Evolutionary conservation across 2,797 vertebrate species (phyloP).

Genomic region (Corythornis leucogaster): DNA sequence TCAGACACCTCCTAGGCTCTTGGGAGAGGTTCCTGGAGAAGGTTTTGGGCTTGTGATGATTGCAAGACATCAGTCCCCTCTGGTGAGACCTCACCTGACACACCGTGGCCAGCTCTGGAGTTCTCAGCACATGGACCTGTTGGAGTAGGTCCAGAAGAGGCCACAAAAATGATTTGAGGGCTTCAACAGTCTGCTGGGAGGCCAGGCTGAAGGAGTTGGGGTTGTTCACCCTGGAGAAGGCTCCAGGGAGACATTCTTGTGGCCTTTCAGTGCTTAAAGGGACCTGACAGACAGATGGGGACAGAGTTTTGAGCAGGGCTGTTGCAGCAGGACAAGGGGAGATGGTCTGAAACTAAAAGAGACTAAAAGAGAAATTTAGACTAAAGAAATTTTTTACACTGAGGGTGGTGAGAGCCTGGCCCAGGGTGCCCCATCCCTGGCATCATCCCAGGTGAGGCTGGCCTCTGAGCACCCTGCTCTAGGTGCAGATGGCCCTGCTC

Average conservation of each 20-base stretch:
- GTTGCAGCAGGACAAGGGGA: background rate
- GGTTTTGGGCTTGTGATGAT: background rate
- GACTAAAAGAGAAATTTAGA: background rate
- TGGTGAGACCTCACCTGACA: background rate
- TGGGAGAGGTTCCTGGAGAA: background rate
- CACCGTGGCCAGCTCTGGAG: background rate
- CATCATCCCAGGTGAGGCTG: background rate
- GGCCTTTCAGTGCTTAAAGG: background rate
- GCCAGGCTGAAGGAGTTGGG: background rate
- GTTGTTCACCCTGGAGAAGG: background rate
- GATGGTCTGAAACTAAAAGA: background rate
- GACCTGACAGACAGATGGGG: background rate
- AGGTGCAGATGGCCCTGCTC: background rate
- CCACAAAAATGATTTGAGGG: background rate
- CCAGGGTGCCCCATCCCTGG: background rate
- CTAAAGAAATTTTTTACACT: background rate
- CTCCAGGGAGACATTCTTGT: background rate
- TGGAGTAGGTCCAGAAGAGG: background rate
- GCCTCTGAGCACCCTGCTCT: background rate
- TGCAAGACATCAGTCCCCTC: background rate
- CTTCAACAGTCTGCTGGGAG: background rate
- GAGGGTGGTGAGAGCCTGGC: background rate
- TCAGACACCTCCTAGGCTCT: rapidly evolving
- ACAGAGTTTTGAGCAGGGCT: background rate
- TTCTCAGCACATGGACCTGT: background rate